phyloP scores from a whole-genome alignment of 2,113 vertebrate species.

The Gobiocypris rarus region DNA sequence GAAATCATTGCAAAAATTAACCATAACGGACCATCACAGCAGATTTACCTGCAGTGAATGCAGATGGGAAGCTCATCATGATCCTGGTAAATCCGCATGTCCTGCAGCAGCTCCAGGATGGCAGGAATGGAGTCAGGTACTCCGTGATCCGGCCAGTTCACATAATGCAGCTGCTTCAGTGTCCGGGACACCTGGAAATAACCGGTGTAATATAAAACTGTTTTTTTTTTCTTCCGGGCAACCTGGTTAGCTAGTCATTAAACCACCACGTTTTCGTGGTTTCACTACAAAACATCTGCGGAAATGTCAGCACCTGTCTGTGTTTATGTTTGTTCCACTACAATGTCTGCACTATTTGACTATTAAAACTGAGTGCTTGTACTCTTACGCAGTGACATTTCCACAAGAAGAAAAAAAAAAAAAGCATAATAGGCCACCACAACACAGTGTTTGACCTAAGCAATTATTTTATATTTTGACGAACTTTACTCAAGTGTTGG shows the following conservation, averaged over 20 bases:
- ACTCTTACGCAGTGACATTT: neutral
- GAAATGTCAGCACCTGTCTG: slow-evolving; percentile 11
- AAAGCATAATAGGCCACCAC: neutral
- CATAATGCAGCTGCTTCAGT: slow-evolving; percentile 91
- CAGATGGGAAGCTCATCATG: slow-evolving; percentile 86
- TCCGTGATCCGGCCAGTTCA: slow-evolving; percentile 95
- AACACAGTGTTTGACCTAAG: neutral
- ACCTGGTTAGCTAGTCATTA: neutral
- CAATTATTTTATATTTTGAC: neutral
- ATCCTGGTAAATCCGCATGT: slow-evolving; percentile 83
- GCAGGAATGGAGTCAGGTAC: slow-evolving; percentile 87
- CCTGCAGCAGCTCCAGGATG: slow-evolving; percentile 87
- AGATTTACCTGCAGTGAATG: slow-evolving; percentile 92
- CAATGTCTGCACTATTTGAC: neutral
- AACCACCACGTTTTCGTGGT: neutral
- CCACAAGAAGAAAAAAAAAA: neutral
- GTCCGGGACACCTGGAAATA: slow-evolving; percentile 70
- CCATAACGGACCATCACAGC: neutral
- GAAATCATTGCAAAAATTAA: neutral
- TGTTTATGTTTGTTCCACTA: neutral
- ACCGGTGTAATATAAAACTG: neutral
- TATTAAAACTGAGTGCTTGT: neutral
- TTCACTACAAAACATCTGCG: neutral
- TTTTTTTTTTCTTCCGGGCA: neutral
- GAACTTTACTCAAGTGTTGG: neutral